Conservation (phyloP, 2,113 vertebrate species). For the Cephalophus harveyi region DNA sequence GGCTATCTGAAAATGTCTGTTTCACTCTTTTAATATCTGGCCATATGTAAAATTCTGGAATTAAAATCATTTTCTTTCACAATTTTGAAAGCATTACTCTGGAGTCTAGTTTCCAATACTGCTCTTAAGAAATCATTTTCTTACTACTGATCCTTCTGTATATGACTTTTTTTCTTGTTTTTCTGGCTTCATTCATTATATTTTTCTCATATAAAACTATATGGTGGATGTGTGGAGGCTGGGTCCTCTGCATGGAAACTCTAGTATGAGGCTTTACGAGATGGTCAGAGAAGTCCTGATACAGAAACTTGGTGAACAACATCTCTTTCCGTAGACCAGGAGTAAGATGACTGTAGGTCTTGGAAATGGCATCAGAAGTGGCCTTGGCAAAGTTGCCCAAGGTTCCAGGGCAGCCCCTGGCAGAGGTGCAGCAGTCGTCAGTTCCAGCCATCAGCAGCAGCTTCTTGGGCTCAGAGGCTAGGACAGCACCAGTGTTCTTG, state of each 20-base stretch:
- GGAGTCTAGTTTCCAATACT: not conserved
- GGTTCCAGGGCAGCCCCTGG: not conserved
- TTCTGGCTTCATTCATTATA: not conserved
- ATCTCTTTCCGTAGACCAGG: not conserved
- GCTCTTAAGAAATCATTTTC: not conserved
- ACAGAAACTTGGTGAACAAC: not conserved
- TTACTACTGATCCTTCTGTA: not conserved
- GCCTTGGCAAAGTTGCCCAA: not conserved
- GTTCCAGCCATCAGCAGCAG: not conserved
- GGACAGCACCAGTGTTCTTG: not conserved
- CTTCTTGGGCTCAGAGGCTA: not conserved
- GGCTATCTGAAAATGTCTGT: not conserved
- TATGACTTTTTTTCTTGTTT: not conserved
- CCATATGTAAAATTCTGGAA: not conserved
- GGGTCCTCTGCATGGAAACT: not conserved
- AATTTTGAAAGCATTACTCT: conserved; percentile 17
- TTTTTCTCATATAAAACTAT: not conserved
- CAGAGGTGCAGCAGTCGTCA: not conserved
- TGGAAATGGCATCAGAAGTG: not conserved
- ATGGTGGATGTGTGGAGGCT: not conserved
- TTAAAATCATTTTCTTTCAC: conserved; percentile 26
- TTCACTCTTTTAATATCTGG: not conserved
- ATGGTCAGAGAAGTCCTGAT: not conserved
- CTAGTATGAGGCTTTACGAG: not conserved
- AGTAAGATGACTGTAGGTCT: not conserved